Conservation (phyloP, 2,888 invertebrate genomes). For the Euphydryas editha region DNA sequence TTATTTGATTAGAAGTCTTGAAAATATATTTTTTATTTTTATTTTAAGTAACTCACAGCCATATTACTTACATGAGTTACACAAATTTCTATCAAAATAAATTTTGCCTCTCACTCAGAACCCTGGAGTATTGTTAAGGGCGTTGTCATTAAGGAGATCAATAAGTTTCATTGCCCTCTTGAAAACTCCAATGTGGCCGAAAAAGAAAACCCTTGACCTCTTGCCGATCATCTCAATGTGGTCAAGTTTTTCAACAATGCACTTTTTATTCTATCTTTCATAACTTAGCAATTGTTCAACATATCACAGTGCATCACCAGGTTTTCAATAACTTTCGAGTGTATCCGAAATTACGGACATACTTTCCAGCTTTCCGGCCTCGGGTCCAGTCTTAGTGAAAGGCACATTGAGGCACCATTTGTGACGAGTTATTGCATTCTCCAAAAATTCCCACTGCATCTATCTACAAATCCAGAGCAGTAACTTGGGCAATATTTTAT, state of each 20-base stretch:
- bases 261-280: slow-evolving; percentile 55
- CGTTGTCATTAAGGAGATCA: slow-evolving; percentile 55
- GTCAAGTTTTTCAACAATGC: slow-evolving; percentile 84
- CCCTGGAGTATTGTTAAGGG: slow-evolving; percentile 80
- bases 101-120: slow-evolving; percentile 82
- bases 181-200: slow-evolving; percentile 80
- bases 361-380: slow-evolving; percentile 83
- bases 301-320: slow-evolving; percentile 79
- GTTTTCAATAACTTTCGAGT: slow-evolving; percentile 81
- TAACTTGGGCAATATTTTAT: slow-evolving; percentile 76
- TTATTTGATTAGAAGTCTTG: slow-evolving; percentile 16
- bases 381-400: slow-evolving; percentile 81
- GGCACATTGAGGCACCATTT: slow-evolving; percentile 82
- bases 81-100: slow-evolving; percentile 68
- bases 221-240: slow-evolving; percentile 72
- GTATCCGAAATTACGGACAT: slow-evolving; percentile 79
- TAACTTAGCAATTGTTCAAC: slow-evolving; percentile 50
- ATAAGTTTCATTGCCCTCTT: slow-evolving; percentile 65
- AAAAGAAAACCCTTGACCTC: slow-evolving; percentile 83
- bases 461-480: slow-evolving; percentile 77
- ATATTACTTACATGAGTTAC: slow-evolving; percentile 81
- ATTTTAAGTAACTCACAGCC: slow-evolving; percentile 68
- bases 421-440: slow-evolving; percentile 85
- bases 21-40: slow-evolving; percentile 36
- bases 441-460: slow-evolving; percentile 68